These are phyloP conservation scores for Teleiodes luculella DNA, from an alignment of 2,888 invertebrate genomes.

Conservation along the genomic window DNA sequence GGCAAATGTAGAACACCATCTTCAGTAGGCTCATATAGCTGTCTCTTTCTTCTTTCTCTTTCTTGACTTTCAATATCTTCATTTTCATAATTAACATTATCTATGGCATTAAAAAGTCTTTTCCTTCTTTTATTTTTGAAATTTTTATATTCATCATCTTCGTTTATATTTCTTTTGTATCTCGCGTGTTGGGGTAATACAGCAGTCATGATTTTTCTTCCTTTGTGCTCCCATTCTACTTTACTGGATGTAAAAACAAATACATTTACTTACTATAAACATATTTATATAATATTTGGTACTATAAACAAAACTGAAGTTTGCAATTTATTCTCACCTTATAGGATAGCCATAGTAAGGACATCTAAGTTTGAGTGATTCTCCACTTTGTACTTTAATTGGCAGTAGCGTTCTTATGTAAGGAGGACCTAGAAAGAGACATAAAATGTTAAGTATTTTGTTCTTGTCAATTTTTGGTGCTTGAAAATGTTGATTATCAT, in stretches of 20 bases:
- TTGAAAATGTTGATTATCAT: no score
- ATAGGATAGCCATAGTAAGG: slow-evolving; percentile 93
- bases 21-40: slow-evolving; percentile 56
- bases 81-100: background rate
- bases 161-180: slow-evolving; percentile 45
- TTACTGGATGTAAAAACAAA: slow-evolving; percentile 41
- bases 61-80: slow-evolving; percentile 27
- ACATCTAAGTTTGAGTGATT: slow-evolving; percentile 85
- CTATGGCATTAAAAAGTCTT: background rate
- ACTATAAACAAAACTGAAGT: no score
- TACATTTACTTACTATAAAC: background rate
- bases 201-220: slow-evolving; percentile 57
- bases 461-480: background rate
- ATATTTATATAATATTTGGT: background rate
- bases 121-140: slow-evolving; percentile 14
- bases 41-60: slow-evolving; percentile 53
- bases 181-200: slow-evolving; percentile 54
- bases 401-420: slow-evolving; percentile 86
- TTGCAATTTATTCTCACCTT: no score
- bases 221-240: slow-evolving; percentile 72
- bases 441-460: background rate
- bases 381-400: slow-evolving; percentile 88
- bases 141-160: slow-evolving; percentile 27
- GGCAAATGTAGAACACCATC: slow-evolving; percentile 80
- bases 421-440: slow-evolving; percentile 81